A percentile compares a stretch with the other conserved stretches of the same genome.
These are phyloP conservation scores for Vannuccia rotundouncinata DNA, from an alignment of 2,888 invertebrate genomes.

Conservation along the genomic window DNA sequence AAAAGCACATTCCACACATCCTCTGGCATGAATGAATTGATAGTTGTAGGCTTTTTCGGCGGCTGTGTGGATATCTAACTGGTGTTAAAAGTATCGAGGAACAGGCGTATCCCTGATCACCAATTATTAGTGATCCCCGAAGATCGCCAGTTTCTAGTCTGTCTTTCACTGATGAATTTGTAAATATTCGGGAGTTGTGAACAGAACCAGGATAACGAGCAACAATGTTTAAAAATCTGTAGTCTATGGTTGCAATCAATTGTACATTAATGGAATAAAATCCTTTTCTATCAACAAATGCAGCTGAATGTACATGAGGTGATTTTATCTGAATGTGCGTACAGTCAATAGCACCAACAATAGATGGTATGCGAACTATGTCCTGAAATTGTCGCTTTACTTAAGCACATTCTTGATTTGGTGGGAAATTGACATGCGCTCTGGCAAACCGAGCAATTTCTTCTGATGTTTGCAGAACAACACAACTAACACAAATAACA, in stretches of 20 bases:
- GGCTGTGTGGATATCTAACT: background rate
- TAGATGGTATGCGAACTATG: background rate
- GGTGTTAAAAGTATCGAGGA: background rate
- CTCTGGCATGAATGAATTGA: background rate
- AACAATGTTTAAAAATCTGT: background rate
- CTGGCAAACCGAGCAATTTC: background rate
- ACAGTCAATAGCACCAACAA: conserved; percentile 5
- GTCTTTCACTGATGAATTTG: background rate
- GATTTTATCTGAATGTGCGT: background rate
- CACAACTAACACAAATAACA: background rate
- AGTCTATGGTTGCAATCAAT: background rate
- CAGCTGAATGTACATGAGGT: background rate
- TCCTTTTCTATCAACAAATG: background rate
- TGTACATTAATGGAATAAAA: background rate
- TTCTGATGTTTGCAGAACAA: background rate
- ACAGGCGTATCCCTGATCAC: conserved; percentile 17
- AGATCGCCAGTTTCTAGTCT: background rate
- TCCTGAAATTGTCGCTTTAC: background rate
- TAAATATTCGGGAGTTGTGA: background rate
- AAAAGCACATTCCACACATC: background rate
- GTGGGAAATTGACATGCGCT: background rate
- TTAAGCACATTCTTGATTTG: background rate
- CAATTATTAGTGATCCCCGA: background rate
- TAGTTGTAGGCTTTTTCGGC: background rate
- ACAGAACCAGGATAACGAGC: conserved; percentile 12